A percentile compares a stretch with the other conserved stretches of the same genome.
phyloP scores from a whole-genome alignment of 2,888 invertebrate genomes.

The Apotomis betuletana region DNA sequence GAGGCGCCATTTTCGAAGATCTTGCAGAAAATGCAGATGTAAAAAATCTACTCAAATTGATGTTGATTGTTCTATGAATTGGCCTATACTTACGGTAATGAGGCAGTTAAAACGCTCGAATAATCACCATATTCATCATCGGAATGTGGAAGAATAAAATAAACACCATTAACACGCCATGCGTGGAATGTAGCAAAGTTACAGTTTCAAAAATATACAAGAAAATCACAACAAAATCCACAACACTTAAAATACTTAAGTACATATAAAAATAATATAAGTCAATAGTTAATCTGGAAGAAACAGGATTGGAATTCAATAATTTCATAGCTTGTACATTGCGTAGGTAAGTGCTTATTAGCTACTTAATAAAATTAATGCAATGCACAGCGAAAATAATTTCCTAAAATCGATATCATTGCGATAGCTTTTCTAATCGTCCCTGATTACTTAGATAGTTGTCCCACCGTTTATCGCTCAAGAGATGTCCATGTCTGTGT shows the following conservation, averaged over 20 bases:
- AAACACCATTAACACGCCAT: slow-evolving; percentile 7
- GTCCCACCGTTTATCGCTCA: too few species aligned
- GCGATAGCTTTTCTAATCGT: slow-evolving; percentile 1
- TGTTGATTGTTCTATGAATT: not conserved
- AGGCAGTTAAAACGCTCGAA: too few species aligned
- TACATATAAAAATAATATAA: slow-evolving; percentile 26
- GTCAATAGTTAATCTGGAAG: slow-evolving; percentile 22
- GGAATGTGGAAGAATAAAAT: slow-evolving; percentile 31
- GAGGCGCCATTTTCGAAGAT: too few species aligned
- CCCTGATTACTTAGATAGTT: not conserved
- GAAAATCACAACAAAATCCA: slow-evolving; percentile 26
- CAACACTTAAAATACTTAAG: slow-evolving; percentile 32
- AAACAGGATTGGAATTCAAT: slow-evolving; percentile 14
- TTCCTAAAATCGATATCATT: not conserved
- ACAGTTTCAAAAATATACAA: slow-evolving; percentile 27
- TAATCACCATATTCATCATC: not conserved
- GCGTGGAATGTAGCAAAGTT: slow-evolving; percentile 27
- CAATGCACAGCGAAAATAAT: not conserved
- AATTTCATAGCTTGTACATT: slow-evolving; percentile 9
- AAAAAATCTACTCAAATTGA: too few species aligned
- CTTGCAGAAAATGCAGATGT: too few species aligned
- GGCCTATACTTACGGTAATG: too few species aligned
- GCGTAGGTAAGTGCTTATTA: not conserved
- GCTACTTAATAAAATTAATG: not conserved
- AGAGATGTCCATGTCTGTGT: too few species aligned